Percentiles rank a stretch among this genome's conserved stretches.
phyloP scores from a whole-genome alignment of 1,140 invertebrate genomes.

The Physella acuta region DNA sequence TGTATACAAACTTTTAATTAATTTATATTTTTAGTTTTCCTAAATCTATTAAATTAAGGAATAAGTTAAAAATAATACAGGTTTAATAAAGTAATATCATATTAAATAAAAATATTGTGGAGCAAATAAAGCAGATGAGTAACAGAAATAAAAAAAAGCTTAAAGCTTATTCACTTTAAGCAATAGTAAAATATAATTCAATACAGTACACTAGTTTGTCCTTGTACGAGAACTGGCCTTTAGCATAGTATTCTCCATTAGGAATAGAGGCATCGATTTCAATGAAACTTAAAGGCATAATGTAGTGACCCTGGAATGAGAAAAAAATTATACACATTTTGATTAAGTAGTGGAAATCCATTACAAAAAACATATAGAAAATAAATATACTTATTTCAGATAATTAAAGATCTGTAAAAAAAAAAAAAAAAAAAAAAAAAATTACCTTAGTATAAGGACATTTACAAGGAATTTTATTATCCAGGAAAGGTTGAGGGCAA shows the following conservation, averaged over 20 bases:
- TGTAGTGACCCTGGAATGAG: conserved; percentile 7
- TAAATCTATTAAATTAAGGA: no score
- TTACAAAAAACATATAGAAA: not conserved
- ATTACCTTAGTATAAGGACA: conserved; percentile 45
- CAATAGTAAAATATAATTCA: not conserved
- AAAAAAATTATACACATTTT: not conserved
- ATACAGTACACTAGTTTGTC: not conserved
- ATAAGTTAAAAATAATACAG: no score
- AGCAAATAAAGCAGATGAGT: no score
- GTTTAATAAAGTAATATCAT: no score
- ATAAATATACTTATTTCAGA: not conserved
- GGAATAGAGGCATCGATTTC: not conserved
- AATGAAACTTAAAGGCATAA: not conserved
- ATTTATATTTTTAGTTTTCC: no score
- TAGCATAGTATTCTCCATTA: not conserved
- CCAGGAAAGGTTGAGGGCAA: conserved; percentile 38
- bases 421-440: not conserved
- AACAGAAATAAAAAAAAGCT: no score
- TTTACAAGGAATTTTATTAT: conserved; percentile 40
- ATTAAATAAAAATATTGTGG: no score
- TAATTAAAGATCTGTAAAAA: not conserved
- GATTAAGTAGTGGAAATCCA: not conserved
- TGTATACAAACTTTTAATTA: no score
- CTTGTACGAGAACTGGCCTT: not conserved
- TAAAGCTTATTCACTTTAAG: no score